Percentiles rank a stretch among this genome's conserved stretches.
These are phyloP conservation scores for Lates calcarifer DNA, from an alignment of 2,113 vertebrate species.

Conservation along the genomic window DNA sequence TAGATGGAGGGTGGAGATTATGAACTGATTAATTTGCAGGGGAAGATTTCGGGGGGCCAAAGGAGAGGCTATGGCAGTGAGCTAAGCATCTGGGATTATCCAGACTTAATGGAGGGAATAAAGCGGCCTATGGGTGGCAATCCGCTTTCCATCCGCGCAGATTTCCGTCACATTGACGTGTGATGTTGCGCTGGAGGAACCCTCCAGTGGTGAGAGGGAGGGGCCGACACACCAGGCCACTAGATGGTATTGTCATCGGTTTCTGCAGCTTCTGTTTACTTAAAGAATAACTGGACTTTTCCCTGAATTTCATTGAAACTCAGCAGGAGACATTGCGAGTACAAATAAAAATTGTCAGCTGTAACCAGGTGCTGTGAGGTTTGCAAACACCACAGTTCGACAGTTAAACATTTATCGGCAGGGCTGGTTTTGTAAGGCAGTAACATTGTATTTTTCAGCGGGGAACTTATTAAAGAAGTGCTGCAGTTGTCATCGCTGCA, in stretches of 20 bases:
- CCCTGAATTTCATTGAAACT: neutral
- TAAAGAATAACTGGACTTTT: neutral
- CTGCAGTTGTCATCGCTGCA: neutral
- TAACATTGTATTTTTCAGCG: neutral
- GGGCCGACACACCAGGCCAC: neutral
- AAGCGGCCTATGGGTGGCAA: constrained; percentile 68
- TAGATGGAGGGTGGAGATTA: constrained; percentile 64
- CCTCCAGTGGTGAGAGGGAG: neutral
- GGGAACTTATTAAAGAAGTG: constrained; percentile 24
- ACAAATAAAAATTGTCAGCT: neutral
- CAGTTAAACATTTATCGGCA: neutral
- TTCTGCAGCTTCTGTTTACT: neutral
- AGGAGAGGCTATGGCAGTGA: constrained; percentile 65
- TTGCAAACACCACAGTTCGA: neutral
- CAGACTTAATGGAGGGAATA: constrained; percentile 75
- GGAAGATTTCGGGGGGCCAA: constrained; percentile 61
- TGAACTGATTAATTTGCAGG: constrained; percentile 74
- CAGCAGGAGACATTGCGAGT: neutral
- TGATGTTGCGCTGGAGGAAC: constrained; percentile 40
- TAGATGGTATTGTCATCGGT: constrained; percentile 20
- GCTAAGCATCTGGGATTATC: constrained; percentile 79
- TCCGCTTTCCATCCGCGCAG: constrained; percentile 67
- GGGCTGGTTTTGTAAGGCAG: neutral
- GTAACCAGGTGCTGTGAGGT: neutral
- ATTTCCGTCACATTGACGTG: constrained; percentile 71